Evolutionary conservation across 2,113 vertebrate genomes (phyloP).

Genomic region (Suncus etruscus): DNA sequence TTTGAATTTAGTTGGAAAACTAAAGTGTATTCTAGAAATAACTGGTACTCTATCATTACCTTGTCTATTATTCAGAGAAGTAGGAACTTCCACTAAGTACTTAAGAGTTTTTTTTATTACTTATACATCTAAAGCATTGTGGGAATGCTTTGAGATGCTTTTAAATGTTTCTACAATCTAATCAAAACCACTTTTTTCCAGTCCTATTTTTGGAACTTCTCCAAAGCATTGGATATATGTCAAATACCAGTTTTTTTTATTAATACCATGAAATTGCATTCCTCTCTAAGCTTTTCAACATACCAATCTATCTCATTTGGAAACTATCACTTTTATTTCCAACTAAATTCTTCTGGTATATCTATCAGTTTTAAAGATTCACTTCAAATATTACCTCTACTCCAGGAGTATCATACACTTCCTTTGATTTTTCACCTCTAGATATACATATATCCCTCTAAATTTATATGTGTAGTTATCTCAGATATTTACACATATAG

Average conservation of each 20-base stretch:
- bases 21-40: background rate
- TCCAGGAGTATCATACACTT: slow-evolving; percentile 21
- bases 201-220: background rate
- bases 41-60: background rate
- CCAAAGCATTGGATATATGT: background rate
- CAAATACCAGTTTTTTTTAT: background rate
- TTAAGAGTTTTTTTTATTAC: background rate
- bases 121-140: background rate
- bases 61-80: slow-evolving; percentile 26
- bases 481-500: too few species aligned
- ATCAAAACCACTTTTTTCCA: slow-evolving; percentile 5
- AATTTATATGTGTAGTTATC: too few species aligned
- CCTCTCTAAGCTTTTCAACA: slow-evolving; percentile 11
- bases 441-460: too few species aligned
- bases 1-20: slow-evolving; percentile 30
- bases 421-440: background rate
- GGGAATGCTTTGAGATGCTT: slow-evolving; percentile 18
- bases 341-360: background rate
- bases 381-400: background rate
- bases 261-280: background rate
- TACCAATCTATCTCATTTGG: background rate
- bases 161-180: background rate
- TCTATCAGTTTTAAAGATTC: background rate
- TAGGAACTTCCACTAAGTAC: background rate
- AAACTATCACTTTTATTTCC: background rate